Evolutionary conservation across 1,140 invertebrate genomes (phyloP).

Genomic region (Orussus abietinus): DNA sequence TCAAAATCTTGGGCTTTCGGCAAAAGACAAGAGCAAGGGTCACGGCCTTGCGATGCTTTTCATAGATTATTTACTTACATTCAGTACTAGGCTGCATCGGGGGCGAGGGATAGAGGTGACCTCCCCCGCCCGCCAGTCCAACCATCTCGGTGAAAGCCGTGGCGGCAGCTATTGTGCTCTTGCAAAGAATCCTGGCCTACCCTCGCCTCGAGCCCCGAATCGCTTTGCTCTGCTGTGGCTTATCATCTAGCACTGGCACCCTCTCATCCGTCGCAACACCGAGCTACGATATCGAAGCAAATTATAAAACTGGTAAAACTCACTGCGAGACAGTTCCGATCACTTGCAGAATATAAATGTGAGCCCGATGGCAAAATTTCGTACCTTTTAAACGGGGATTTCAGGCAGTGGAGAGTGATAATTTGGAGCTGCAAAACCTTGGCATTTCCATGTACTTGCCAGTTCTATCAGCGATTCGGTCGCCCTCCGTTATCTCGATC

Average conservation of each 20-base stretch:
- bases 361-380: no score
- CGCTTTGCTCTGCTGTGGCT: constrained; percentile 29
- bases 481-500: not conserved
- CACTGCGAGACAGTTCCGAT: no score
- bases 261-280: not conserved
- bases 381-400: no score
- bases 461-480: not conserved
- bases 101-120: constrained; percentile 52
- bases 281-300: not conserved
- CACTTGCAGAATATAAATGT: no score
- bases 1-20: no score
- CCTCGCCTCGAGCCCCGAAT: constrained; percentile 25
- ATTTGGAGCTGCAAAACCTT: no score
- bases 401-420: no score
- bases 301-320: no score
- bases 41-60: no score
- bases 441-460: no score
- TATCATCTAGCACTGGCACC: constrained; percentile 35
- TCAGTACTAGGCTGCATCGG: constrained; percentile 50
- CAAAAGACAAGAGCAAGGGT: no score
- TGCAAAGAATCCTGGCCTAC: constrained; percentile 23
- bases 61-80: constrained; percentile 30
- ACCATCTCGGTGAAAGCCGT: constrained; percentile 55
- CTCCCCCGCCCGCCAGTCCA: constrained; percentile 53
- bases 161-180: constrained; percentile 35